Evolutionary conservation across 2,888 invertebrate species (phyloP), one percentile per base, ranked within the genome.

Genomic region (Napeogenes inachia): DNA sequence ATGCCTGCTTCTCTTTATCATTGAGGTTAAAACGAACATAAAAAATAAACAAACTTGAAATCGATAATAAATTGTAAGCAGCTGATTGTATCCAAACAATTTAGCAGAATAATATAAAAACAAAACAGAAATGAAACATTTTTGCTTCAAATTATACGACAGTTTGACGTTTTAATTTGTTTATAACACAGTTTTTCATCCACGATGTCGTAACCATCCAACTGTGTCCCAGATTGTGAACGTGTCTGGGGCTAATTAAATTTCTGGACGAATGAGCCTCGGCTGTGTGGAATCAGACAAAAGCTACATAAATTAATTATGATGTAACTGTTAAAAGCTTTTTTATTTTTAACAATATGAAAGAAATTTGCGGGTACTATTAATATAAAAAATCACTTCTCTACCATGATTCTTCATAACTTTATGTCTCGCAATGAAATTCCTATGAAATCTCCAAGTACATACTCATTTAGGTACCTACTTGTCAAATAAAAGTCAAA

Each of bases 171-270:
- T 61, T 57, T 57, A 56, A 62, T 64, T 62, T 66, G 64, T 64
- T 66, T 66, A 62, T 33, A 57, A 21, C 68, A 62, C 63, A 75
- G 73, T 75, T 75, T 70, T 71, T 69, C 61, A 66, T 64, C 70
- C 61, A 53, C 54, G 57, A 61, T 67, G 75, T 73, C 77, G 70
- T 68, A 38, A 38, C 38, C 8, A 38, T 38, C 38, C 38, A 38
- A 38, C 38, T 10, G 42, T 42, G 42, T 42, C 10, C 42, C 2
- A 10, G 42, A 10, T 1, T 42, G 42, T 42, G 10, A 10, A 10
- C 10, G 42, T 21, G 21, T 21, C 21, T 1, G 21, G 8, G 71
- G 74, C 71, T 73, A 75, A 78, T 78, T 78, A 76, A 75, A 78
- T 70, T 60, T 62, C 61, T 65, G 60, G 62, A 38, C 35, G 60